Evolutionary conservation across 2,888 invertebrate genomes (phyloP).

Genomic region (Oasisia sp.): DNA sequence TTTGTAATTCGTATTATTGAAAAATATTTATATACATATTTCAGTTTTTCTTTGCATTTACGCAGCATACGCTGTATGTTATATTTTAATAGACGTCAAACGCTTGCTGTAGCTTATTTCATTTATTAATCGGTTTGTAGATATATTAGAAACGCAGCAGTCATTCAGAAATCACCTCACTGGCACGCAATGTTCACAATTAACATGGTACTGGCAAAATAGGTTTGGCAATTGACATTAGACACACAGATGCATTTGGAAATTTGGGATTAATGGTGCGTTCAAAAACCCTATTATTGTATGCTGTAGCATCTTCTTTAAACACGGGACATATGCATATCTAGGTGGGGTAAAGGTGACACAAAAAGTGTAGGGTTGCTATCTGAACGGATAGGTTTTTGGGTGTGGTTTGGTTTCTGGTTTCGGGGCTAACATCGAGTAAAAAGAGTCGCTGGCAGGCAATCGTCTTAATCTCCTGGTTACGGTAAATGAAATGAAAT

Average conservation of each 20-base stretch:
- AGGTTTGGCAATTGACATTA: not conserved
- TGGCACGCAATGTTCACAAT: constrained; percentile 11
- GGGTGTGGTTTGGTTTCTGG: constrained; percentile 17
- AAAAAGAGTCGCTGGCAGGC: not conserved
- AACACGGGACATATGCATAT: not conserved
- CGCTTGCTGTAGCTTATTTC: not conserved
- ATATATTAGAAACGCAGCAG: not conserved
- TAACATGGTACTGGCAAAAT: constrained; percentile 17
- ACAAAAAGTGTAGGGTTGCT: not conserved
- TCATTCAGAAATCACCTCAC: not conserved
- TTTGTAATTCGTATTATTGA: constrained; percentile 1
- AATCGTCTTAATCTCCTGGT: not conserved
- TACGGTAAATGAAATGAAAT: constrained; percentile 17
- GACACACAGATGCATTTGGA: not conserved
- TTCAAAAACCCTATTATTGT: not conserved
- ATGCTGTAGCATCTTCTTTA: not conserved
- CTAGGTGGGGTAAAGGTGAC: constrained; percentile 10
- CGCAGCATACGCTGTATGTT: not conserved
- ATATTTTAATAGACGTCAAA: not conserved
- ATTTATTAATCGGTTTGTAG: not conserved
- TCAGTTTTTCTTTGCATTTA: not conserved
- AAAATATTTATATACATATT: not conserved
- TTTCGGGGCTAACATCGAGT: not conserved
- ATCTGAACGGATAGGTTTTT: constrained; percentile 3
- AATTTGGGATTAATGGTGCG: not conserved